Percentiles rank a stretch among this genome's conserved stretches.
These are phyloP conservation scores for Gallirallus australis DNA, from an alignment of 2,797 vertebrate species.

Conservation along the genomic window DNA sequence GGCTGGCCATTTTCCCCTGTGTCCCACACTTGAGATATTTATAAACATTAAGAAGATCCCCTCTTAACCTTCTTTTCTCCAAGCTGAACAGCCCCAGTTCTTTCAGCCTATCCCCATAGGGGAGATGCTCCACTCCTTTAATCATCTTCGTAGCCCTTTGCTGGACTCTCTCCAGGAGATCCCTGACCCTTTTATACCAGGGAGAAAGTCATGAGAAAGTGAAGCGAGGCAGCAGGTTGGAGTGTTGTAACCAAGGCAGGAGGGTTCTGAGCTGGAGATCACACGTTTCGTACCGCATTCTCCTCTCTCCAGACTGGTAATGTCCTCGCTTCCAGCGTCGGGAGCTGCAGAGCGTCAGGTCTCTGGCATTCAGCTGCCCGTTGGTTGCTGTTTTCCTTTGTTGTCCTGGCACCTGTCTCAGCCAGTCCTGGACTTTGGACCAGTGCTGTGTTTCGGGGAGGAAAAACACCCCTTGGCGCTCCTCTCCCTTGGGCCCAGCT, in stretches of 20 bases:
- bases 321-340: background rate
- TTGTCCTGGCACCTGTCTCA: constrained; percentile 4
- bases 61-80: no score
- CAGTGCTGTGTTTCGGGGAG: background rate
- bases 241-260: rapidly evolving
- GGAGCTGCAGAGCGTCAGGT: background rate
- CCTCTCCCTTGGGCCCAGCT: background rate
- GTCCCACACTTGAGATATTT: no score
- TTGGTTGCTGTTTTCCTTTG: background rate
- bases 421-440: background rate
- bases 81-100: no score
- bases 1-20: no score
- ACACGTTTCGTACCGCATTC: rapidly evolving
- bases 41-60: no score
- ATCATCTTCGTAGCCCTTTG: no score
- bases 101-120: no score
- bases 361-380: background rate
- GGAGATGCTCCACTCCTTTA: no score
- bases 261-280: background rate
- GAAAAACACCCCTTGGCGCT: background rate
- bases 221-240: rapidly evolving
- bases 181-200: no score
- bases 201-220: background rate
- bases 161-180: no score
- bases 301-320: background rate